Evolutionary conservation across 2,113 vertebrate genomes (phyloP), one percentile per base, ranked within the genome.

Genomic region (Tor tambroides): DNA sequence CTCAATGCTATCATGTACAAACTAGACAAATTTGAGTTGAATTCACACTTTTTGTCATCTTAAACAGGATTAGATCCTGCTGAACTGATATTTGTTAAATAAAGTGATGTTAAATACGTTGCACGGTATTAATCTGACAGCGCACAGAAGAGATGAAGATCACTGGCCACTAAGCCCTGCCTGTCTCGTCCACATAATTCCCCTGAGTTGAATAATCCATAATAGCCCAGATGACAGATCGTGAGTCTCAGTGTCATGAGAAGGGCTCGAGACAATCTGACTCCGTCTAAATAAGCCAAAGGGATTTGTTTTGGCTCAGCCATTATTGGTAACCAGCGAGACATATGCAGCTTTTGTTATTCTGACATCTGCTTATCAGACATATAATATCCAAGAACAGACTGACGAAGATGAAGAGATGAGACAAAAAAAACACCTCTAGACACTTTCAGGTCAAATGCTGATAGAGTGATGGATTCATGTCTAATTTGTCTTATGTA

Each of bases 281-380:
- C 56, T 80, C 35, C 28, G 10, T 77, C 72, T 56, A 65, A 46
- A 80, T 65, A 76, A 76, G 86, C 23, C 6, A 59, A 74, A 46
- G 78, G 88, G 85, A 87, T 87, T 89, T 85, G 83, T 81, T 82
- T 85, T 81, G 85, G 69, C 81, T 77, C 67, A 59, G 77, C 85
- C 56, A 46, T 43, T 79, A 78, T 80, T 80, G 78, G 71, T 80
- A 76, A 41, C 54, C 65, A 67, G 51, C 56, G 76, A 86, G 67
- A 72, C 26, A 10, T n/a, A 74, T 14, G 28, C 71, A 65, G 80
- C 69, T 59, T 87, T 87, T 87, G 28, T 89, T 76, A 80, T 78
- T 85, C 23, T 43, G 82, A 86, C 43, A 77, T 87, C 77, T 78
- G 86, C 41, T 81, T 65, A 83, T 81, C 49, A 82, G 59, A 28